Base-by-base conservation (phyloP, 2,888 invertebrate species). In the Agapetus fuscipes region DNA sequence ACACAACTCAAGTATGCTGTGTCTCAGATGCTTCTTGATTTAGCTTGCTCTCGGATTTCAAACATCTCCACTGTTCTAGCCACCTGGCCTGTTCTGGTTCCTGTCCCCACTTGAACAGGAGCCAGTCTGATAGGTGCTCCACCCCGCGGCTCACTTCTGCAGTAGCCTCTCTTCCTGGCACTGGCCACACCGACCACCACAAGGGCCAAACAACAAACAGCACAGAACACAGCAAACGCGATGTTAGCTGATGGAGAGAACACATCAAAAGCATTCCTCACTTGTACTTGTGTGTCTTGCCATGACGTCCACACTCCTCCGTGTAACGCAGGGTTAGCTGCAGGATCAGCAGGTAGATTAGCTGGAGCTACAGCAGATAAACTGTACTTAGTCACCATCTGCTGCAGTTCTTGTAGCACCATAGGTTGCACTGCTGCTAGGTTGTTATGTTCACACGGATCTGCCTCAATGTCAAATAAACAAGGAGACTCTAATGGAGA, bases 371-470 rank as follows among this genome's bases (percentile, higher is more conserved):
- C 59, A 0, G 79, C 83, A 0, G 86, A 84, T 15, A 57, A 55
- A 55, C 82, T 83, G 48, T 76, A 72, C 34, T 58, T 58, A 2
- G 60, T 53, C 14, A 91, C 52, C 34, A 70, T 66, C 0, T 57
- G 50, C 62, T 56, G 74, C 74, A 58, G 54, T 11, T 30, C 34
- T 10, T 20, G 17, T 14, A 39, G 16, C 7, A 46, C 29, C 2
- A 34, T 15, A 4, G 41, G 36, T 24, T 35, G 31, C 9, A 34
- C 34, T 3, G 65, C 52, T 0, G 82, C 82, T 27, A 87, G 57
- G 59, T 94, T 91, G 38, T 72, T 68, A 41, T 64, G 69, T 61
- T 95, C 95, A 56, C 95, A 95, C 0, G 94, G 94, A 64, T 95
- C 95, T 7, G 73, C 62, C 1, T 65, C 60, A 6, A 94, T 70